These are phyloP conservation scores for Dendrocincla tyrannina DNA, from an alignment of 2,797 vertebrate genomes.

Conservation along the genomic window DNA sequence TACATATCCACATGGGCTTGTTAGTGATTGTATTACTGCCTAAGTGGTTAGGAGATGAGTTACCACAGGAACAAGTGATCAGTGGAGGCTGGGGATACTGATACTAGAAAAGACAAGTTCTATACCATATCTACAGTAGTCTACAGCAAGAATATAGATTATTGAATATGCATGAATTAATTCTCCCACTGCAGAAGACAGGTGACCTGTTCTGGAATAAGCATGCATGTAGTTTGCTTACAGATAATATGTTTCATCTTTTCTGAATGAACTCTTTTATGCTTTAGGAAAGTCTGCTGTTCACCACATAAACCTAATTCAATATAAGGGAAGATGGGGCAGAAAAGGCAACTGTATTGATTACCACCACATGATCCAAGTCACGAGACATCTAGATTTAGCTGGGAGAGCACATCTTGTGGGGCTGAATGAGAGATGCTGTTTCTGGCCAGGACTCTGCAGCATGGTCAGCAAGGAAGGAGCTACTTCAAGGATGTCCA, in stretches of 20 bases:
- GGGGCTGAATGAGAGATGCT: not conserved
- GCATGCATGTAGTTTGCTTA: not conserved
- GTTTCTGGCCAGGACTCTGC: not conserved
- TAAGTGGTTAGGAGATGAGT: not conserved
- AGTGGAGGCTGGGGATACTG: not conserved
- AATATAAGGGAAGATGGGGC: not conserved
- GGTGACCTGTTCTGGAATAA: not conserved
- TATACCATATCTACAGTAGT: not conserved
- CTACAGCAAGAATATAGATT: not conserved
- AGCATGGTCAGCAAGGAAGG: not conserved
- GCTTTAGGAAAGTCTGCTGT: not conserved
- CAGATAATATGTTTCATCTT: not conserved
- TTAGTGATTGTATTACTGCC: not conserved
- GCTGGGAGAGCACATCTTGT: not conserved
- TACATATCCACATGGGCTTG: not conserved
- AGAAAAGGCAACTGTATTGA: not conserved
- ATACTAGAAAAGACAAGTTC: not conserved
- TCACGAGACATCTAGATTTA: rapidly evolving
- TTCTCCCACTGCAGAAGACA: not conserved
- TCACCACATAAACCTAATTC: not conserved
- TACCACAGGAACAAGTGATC: not conserved
- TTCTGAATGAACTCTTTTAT: not conserved
- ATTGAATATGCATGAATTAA: not conserved
- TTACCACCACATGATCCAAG: rapidly evolving
- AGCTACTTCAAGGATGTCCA: not conserved